Percentiles rank a stretch among this genome's conserved stretches.
Conservation (phyloP, 2,888 invertebrate genomes). For the Dicyrtoma fusca region DNA sequence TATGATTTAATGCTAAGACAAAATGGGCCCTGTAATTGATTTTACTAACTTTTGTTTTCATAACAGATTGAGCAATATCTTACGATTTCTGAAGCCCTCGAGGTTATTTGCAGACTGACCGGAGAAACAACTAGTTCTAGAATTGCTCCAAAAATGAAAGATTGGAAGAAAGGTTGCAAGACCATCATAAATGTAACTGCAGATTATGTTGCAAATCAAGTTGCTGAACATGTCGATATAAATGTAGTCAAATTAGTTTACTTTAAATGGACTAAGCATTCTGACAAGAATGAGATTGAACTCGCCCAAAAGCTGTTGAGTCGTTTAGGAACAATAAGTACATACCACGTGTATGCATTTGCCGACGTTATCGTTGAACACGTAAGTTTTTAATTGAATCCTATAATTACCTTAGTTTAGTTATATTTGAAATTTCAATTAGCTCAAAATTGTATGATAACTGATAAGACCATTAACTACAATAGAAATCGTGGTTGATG, state of each 20-base stretch:
- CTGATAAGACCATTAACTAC: too few relatives aligned
- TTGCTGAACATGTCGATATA: not conserved
- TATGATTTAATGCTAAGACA: too few relatives aligned
- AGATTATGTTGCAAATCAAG: not conserved
- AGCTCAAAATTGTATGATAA: too few relatives aligned
- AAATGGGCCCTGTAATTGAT: too few relatives aligned
- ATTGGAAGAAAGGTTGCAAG: slow-evolving; percentile 35
- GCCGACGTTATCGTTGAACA: slow-evolving; percentile 30
- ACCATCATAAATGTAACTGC: not conserved
- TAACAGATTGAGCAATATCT: too few relatives aligned
- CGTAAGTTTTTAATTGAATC: slow-evolving; percentile 20
- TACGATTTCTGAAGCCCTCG: not conserved
- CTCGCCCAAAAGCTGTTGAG: slow-evolving; percentile 20
- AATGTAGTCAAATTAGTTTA: not conserved
- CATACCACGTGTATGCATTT: slow-evolving; percentile 38
- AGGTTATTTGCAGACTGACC: not conserved
- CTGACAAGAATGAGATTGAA: not conserved
- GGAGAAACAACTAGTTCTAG: not conserved
- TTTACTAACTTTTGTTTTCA: too few relatives aligned
- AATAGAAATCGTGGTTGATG: too few relatives aligned
- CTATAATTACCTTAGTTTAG: too few relatives aligned
- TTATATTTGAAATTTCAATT: too few relatives aligned
- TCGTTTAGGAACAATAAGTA: slow-evolving; percentile 16
- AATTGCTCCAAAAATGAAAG: slow-evolving; percentile 35
- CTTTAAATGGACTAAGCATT: slow-evolving; percentile 19